Conservation (phyloP, 2,113 vertebrate genomes). For the Nycticebus coucang region DNA sequence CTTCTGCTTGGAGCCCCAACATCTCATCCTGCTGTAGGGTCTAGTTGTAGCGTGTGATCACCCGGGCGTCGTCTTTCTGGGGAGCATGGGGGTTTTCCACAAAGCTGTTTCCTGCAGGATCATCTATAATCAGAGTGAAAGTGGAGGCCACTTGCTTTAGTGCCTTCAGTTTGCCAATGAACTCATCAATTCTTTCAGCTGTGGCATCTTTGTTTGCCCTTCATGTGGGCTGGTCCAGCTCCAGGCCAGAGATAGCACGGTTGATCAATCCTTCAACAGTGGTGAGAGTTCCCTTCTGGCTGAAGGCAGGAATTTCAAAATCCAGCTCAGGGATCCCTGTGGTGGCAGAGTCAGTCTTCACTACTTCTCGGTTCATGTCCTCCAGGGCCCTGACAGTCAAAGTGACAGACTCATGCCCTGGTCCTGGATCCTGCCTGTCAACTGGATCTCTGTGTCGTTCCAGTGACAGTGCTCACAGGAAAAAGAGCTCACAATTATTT, state of each 20-base stretch:
- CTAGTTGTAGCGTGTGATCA: conserved; percentile 88
- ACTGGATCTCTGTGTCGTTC: conserved; percentile 94
- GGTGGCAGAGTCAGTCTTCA: conserved; percentile 93
- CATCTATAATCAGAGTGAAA: conserved; percentile 94
- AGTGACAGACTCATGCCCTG: conserved; percentile 88
- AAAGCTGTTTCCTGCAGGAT: conserved; percentile 97
- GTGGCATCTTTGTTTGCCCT: conserved; percentile 80
- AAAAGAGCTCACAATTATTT: conserved; percentile 97
- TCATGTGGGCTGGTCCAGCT: conserved; percentile 93
- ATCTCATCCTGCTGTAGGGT: conserved; percentile 86
- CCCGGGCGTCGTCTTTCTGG: conserved; percentile 88
- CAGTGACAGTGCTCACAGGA: conserved; percentile 90
- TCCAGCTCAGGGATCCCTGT: conserved; percentile 93
- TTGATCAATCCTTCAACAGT: conserved; percentile 95
- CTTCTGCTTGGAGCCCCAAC: conserved; percentile 89
- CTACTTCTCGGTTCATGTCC: conserved; percentile 94
- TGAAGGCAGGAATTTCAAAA: conserved; percentile 96
- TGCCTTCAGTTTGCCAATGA: conserved; percentile 89
- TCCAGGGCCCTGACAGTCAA: conserved; percentile 85
- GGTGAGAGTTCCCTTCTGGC: conserved; percentile 95
- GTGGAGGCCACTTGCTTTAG: conserved; percentile 87
- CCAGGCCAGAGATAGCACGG: conserved; percentile 90
- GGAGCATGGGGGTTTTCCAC: conserved; percentile 94
- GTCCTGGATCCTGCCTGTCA: conserved; percentile 94
- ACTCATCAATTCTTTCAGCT: conserved; percentile 91